phyloP scores from a whole-genome alignment of 2,113 vertebrate species.

The Alligator sinensis region DNA sequence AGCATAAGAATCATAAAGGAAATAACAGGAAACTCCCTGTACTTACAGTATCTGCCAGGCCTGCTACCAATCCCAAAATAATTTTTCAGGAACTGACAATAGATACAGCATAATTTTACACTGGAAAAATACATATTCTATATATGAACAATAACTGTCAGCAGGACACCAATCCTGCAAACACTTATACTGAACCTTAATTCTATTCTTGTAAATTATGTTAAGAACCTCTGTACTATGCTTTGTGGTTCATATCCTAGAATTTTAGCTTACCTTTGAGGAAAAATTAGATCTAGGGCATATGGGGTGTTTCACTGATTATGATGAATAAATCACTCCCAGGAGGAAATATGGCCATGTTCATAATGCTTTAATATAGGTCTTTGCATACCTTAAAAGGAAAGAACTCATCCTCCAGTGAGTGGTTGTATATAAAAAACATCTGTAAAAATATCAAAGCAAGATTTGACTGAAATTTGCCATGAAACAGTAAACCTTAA shows the following conservation, averaged over 20 bases:
- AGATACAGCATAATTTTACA: rapidly evolving
- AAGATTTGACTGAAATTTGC: background rate
- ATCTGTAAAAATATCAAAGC: background rate
- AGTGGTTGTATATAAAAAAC: background rate
- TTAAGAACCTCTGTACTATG: background rate
- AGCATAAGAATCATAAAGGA: background rate
- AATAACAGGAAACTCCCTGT: background rate
- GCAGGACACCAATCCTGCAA: background rate
- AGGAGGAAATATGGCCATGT: background rate
- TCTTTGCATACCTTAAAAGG: background rate
- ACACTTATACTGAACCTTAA: background rate
- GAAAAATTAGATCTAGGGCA: background rate
- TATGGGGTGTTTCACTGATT: background rate
- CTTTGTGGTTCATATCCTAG: background rate
- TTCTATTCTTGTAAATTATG: background rate
- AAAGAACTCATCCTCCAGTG: conserved; percentile 6
- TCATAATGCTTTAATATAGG: background rate
- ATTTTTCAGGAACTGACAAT: background rate
- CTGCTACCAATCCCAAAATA: background rate
- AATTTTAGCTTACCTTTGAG: background rate
- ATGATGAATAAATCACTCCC: background rate
- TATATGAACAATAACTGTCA: background rate
- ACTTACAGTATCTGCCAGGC: background rate
- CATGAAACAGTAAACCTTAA: background rate
- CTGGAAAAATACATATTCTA: background rate